These are phyloP conservation scores for Limenitis camilla DNA, from an alignment of 2,888 invertebrate genomes.

Conservation along the genomic window DNA sequence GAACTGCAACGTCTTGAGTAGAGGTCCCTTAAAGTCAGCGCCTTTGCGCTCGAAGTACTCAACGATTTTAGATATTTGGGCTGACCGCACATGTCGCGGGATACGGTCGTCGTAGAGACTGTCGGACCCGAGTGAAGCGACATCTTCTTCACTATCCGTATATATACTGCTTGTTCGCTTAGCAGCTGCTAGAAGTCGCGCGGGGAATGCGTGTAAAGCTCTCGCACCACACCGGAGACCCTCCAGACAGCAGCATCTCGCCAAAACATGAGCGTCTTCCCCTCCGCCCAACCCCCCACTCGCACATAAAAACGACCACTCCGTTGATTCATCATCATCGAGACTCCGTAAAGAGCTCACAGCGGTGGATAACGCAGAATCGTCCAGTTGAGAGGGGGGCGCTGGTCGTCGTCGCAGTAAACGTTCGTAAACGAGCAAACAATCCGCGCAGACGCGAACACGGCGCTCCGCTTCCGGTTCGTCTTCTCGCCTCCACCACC, in stretches of 20 bases:
- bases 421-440: conserved; percentile 48
- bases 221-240: conserved; percentile 43
- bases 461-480: conserved; percentile 29
- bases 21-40: conserved; percentile 56
- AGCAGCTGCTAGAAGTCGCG: conserved; percentile 65
- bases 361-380: conserved; percentile 57
- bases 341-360: conserved; percentile 70
- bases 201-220: conserved; percentile 31
- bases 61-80: conserved; percentile 87
- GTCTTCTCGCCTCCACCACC: conserved; percentile 45
- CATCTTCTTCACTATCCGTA: conserved; percentile 90
- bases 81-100: conserved; percentile 75
- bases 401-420: conserved; percentile 35
- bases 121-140: conserved; percentile 87
- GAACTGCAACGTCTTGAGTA: conserved; percentile 24
- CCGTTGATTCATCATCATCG: conserved; percentile 52
- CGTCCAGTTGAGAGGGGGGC: conserved; percentile 60
- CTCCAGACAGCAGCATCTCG: conserved; percentile 55
- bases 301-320: conserved; percentile 47
- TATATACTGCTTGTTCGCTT: conserved; percentile 86
- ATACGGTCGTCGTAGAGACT: conserved; percentile 79
- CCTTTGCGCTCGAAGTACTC: conserved; percentile 91
- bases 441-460: conserved; percentile 38
- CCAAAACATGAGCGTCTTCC: conserved; percentile 43
- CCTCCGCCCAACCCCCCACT: conserved; percentile 34